Percentiles rank a stretch among this genome's conserved stretches.
phyloP scores from a whole-genome alignment of 2,797 vertebrate genomes.

The Oophaga sylvatica region DNA sequence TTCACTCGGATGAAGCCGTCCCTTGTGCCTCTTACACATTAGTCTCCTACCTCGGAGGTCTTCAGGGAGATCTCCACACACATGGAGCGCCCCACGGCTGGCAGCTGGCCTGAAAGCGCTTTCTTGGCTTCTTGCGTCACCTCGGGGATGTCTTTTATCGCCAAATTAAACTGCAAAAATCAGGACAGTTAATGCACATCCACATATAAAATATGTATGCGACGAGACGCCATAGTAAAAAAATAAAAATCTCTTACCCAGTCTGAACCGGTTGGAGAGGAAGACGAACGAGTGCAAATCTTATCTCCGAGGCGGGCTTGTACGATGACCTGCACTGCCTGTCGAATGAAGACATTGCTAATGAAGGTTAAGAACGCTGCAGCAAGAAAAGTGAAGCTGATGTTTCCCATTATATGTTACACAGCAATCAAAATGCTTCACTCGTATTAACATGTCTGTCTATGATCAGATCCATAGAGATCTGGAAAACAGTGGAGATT shows the following conservation, averaged over 20 bases:
- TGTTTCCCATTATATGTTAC: not conserved
- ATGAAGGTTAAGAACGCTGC: not conserved
- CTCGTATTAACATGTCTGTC: not conserved
- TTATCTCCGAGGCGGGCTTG: constrained; percentile 97
- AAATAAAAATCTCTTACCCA: constrained; percentile 81
- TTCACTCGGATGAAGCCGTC: not conserved
- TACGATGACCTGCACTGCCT: constrained; percentile 98
- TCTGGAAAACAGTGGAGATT: not conserved
- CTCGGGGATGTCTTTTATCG: constrained; percentile 98
- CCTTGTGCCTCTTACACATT: not conserved
- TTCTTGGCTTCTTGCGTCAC: constrained; percentile 99
- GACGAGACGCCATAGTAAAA: not conserved
- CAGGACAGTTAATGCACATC: not conserved
- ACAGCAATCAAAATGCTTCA: not conserved
- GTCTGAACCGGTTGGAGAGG: constrained; percentile 95
- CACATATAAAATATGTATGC: constrained; percentile 19
- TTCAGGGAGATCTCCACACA: constrained; percentile 99
- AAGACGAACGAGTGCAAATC: constrained; percentile 92
- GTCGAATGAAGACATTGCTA: constrained; percentile 42
- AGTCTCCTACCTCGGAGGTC: constrained; percentile 88
- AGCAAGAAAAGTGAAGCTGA: not conserved
- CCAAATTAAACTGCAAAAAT: constrained; percentile 88
- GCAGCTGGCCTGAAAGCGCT: constrained; percentile 92
- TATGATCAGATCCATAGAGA: not conserved
- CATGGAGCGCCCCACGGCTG: constrained; percentile 94